phyloP scores from a whole-genome alignment of 2,888 invertebrate genomes.

The Stenodera caucasica region DNA sequence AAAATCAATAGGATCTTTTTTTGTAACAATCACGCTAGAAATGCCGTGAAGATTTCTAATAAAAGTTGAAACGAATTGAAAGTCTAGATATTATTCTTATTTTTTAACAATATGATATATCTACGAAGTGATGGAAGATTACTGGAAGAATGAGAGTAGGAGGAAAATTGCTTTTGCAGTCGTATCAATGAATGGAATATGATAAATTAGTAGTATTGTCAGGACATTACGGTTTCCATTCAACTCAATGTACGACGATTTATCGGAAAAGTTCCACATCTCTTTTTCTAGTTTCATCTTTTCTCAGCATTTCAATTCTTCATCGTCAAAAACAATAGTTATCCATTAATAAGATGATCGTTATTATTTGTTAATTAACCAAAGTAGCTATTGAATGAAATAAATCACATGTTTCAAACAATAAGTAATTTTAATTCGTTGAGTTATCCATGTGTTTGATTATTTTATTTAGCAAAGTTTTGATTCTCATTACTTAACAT shows the following conservation, averaged over 20 bases:
- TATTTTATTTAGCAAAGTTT: background rate
- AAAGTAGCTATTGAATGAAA: no score
- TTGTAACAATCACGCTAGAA: background rate
- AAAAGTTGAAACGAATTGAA: slow-evolving; percentile 5
- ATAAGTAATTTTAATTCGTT: background rate
- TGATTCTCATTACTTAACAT: background rate
- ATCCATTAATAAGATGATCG: no score
- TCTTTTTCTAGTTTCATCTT: no score
- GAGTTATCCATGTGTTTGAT: background rate
- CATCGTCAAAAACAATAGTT: no score
- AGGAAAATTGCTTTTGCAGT: slow-evolving; percentile 21
- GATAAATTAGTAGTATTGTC: slow-evolving; percentile 23
- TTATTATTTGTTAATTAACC: no score
- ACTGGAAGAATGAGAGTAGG: slow-evolving; percentile 16
- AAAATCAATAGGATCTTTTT: background rate
- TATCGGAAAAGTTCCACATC: background rate
- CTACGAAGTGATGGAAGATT: slow-evolving; percentile 19
- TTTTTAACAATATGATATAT: slow-evolving; percentile 13
- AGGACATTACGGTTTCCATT: slow-evolving; percentile 5
- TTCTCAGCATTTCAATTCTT: no score
- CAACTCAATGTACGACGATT: background rate
- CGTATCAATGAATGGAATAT: slow-evolving; percentile 24
- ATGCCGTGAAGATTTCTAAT: slow-evolving; percentile 17
- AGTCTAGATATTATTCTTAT: slow-evolving; percentile 16
- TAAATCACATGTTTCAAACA: background rate